Evolutionary conservation across 2,888 invertebrate species (phyloP), one percentile per base, ranked within the genome.

Genomic region (Prenolepis imparis): DNA sequence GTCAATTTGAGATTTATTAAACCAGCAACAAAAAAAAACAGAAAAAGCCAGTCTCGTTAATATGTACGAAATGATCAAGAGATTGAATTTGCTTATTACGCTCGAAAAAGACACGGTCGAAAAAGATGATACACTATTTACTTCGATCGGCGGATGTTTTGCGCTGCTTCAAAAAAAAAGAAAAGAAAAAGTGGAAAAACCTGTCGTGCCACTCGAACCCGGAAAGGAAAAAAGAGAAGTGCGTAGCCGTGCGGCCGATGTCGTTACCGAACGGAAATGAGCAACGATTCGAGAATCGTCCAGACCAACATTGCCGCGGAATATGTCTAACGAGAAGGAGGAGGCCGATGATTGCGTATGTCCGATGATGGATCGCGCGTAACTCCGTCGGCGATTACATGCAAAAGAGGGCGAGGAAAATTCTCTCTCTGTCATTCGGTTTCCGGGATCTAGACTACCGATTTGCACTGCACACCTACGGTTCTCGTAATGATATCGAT

Each of bases 401-500:
- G 87, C 85, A 89, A 89, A 85, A 82, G 77, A 86, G 83, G 41
- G 80, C 78, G 84, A 82, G 83, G 85, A 82, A 87, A 82, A 87
- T 88, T 87, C 83, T 32, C 44, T 48, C 28, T 44, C 83, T 87
- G 88, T 85, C 87, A 73, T 80, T 85, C 66, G 87, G 84, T 84
- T 67, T 86, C 83, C 80, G 85, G 86, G 86, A 90, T 88, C 88
- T 84, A 80, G 74, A 81, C 73, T 75, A 57, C 75, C 82, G 67
- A 28, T 21, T 57, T 11, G 52, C 83, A 74, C 83, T 73, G 89
- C 85, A 88, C 91, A 88, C 91, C 91, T 90, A 90, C 88, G 84
- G 90, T 74, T 89, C 85, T 82, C 86, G 86, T 91, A 91, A 92
- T 91, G 90, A 90, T 91, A 91, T 87, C 91, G 91, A 90, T 90